Base-by-base conservation (phyloP, 2,113 vertebrate genomes). In the Prionailurus viverrinus region DNA sequence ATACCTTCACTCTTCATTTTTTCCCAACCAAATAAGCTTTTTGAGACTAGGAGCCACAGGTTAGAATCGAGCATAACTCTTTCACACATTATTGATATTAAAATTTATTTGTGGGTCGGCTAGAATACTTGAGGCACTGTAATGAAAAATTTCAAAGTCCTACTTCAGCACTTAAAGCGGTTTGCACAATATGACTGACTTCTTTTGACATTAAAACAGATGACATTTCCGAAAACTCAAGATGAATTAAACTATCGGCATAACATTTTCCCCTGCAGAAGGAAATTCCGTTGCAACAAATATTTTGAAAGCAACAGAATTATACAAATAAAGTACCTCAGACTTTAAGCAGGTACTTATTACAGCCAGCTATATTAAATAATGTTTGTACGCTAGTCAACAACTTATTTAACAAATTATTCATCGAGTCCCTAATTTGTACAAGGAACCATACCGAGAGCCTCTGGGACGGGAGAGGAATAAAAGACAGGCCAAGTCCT, bases 381-480 rank as follows among this genome's bases (percentile, higher is more conserved):
- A 91, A 74, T 61, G 10, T 63, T 65, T 51, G 9, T 65, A 89
- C 10, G 78, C 76, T 61, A 78, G 68, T 68, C 73, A 94, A 82
- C 39, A 92, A 91, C 21, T 92, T 48, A 92, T 19, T 96, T 71
- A 74, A 95, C 29, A 51, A 95, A 41, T 73, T 94, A 69, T 69
- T 93, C 74, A 79, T 0, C 33, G 68, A 94, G 69, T 88, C 76
- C 61, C 45, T 66, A 91, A 73, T 92, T n/a, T 89, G 41, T 68
- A 73, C 31, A 53, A 96, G 63, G n/a, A 92, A 65, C 16, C 53
- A 83, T 5, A 94, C 3, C 36, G 79, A 86, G 31, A 91, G 27
- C 36, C 45, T 5, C 18, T 51, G 65, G 36, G 45, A 63, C 4
- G 79, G n/a, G 41, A 87, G 58, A 91, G 68, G 53, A 82, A 41